Base-by-base conservation (phyloP, 2,797 vertebrate species). In the Hippopotamyrus pictus region DNA sequence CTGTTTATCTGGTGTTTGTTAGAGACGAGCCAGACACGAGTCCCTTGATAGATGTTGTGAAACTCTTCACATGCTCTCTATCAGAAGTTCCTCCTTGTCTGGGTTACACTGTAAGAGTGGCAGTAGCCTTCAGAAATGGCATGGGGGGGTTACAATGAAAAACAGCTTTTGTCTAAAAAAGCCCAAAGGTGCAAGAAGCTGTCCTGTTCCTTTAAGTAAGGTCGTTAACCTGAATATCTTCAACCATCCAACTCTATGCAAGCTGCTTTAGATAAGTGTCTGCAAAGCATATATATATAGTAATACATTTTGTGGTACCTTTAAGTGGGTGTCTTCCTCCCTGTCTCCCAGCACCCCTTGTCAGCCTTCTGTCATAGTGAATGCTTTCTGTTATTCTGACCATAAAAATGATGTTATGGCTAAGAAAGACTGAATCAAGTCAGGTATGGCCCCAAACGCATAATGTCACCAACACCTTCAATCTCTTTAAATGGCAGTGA, bases 1-100 rank as follows among this genome's bases (percentile, higher is more conserved):
- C 65, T 53, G 48, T 86, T 76, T 79, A 44, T 87, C 33, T 50
- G 51, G 5, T 76, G 51, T 88, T 87, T 88, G 86, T 79, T 87
- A 79, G 37, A 87, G 53, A 87, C 86, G 4, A 86, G 59, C 46
- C 33, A 33, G 25, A 87, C 59, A 54, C 2, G 29, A 51, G n/a
- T 86, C 89, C 89, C 84, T 73, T 33, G 83, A 53, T 14, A 44
- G 59, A 48, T 12, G 7, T 59, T 41, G 12, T 59, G 33, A 65
- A 89, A 53, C 44, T 46, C 59, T 57, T 87, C n/a, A 50, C 89
- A 89, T 73, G 19, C 50, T 87, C 48, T 22, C 50, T 53, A 17
- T 76, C 65, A 50, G 25, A 62, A 57, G 65, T 62, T 37, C 57
- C 53, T 85, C n/a, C 85, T 79, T 33, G 50, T 82, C 84, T 76